These are phyloP conservation scores for Sandelia bainsii DNA, from an alignment of 2,797 vertebrate genomes.

Conservation along the genomic window DNA sequence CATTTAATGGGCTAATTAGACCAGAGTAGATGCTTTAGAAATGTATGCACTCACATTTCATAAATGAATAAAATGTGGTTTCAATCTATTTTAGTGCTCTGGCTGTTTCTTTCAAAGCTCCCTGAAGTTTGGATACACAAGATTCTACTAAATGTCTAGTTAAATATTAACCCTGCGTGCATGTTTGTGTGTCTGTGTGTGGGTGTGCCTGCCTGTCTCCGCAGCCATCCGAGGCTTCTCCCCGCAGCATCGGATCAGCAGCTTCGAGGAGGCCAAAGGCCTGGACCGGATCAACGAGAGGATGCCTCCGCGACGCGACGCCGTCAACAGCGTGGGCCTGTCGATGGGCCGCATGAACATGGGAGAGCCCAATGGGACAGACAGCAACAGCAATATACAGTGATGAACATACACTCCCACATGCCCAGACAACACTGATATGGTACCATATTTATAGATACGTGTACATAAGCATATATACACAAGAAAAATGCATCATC, in stretches of 20 bases:
- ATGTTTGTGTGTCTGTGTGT: slow-evolving; percentile 28
- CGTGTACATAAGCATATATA: slow-evolving; percentile 75
- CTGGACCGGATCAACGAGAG: slow-evolving; percentile 89
- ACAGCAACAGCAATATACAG: slow-evolving; percentile 90
- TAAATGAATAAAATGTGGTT: slow-evolving; percentile 37
- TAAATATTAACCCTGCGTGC: slow-evolving; percentile 45
- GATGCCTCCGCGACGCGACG: slow-evolving; percentile 86
- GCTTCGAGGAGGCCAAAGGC: slow-evolving; percentile 89
- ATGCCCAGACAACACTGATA: slow-evolving; percentile 52
- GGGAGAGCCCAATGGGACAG: slow-evolving; percentile 87
- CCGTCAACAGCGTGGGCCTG: slow-evolving; percentile 85
- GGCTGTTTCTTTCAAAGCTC: slow-evolving; percentile 22
- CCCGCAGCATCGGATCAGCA: slow-evolving; percentile 88
- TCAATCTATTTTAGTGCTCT: slow-evolving; percentile 11
- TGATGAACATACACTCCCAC: slow-evolving; percentile 70
- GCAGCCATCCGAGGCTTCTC: slow-evolving; percentile 88
- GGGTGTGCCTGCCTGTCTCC: slow-evolving; percentile 37
- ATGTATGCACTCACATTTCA: slow-evolving; percentile 13
- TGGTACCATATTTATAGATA: slow-evolving; percentile 68
- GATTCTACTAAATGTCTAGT: slow-evolving; percentile 25
- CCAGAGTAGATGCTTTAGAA: slow-evolving; percentile 1
- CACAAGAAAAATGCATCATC: slow-evolving; percentile 43
- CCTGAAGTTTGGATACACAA: slow-evolving; percentile 58
- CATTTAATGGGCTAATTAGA: not conserved
- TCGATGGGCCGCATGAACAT: slow-evolving; percentile 88